These are phyloP conservation scores for Orthonyx spaldingii DNA, from an alignment of 2,113 vertebrate species.

Conservation along the genomic window DNA sequence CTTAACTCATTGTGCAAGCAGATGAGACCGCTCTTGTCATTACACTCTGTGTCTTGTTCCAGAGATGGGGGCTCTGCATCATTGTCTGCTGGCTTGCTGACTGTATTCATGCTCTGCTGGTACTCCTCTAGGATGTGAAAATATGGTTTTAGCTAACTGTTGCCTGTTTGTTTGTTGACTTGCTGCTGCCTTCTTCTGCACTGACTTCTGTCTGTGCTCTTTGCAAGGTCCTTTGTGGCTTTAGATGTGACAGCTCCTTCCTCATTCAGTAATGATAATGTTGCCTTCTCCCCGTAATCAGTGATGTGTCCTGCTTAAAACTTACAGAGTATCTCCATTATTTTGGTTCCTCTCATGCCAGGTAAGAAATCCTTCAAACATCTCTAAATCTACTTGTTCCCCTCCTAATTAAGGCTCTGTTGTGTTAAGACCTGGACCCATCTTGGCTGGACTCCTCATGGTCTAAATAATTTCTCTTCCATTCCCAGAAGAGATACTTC, in stretches of 20 bases:
- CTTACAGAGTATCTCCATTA: background rate
- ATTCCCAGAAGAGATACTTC: background rate
- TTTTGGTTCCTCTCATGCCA: background rate
- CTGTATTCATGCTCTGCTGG: background rate
- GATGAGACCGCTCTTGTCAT: background rate
- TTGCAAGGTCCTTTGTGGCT: background rate
- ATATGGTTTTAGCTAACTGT: background rate
- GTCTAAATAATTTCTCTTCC: background rate
- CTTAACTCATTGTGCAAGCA: fast-evolving
- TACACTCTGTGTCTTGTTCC: background rate
- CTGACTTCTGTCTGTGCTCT: background rate
- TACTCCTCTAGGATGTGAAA: background rate
- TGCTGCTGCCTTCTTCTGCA: background rate
- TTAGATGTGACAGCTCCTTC: background rate
- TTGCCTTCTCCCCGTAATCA: background rate
- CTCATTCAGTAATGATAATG: background rate
- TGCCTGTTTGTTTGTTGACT: background rate
- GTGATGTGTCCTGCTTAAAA: background rate
- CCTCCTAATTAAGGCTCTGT: background rate
- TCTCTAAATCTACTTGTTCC: background rate
- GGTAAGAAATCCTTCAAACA: background rate
- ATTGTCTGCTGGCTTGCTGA: background rate
- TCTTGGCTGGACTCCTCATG: background rate
- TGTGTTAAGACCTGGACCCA: background rate
- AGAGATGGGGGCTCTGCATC: background rate